These are phyloP conservation scores for Apamea anceps DNA, from an alignment of 2,888 invertebrate species.

Conservation along the genomic window DNA sequence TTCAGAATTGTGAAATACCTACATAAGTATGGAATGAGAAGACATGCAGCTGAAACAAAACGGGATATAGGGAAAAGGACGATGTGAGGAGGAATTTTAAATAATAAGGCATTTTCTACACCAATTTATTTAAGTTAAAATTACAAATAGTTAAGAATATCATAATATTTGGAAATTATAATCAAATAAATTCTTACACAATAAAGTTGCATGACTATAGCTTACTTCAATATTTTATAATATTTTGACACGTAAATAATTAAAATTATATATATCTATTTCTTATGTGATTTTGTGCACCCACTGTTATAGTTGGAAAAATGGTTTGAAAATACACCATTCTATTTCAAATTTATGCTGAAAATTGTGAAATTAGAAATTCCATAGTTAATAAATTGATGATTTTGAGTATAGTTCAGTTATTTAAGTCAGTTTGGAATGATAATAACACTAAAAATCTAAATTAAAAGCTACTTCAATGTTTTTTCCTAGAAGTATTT, in stretches of 20 bases:
- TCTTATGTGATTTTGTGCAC: not conserved
- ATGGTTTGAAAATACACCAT: not conserved
- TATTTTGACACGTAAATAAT: not conserved
- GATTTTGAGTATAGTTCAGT: not conserved
- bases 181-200: conserved; percentile 9
- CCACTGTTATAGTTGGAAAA: not conserved
- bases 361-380: not conserved
- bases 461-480: not conserved
- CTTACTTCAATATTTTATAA: not conserved
- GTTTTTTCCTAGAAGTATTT: conserved; percentile 7
- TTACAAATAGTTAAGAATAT: conserved; percentile 9
- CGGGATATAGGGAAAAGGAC: not conserved
- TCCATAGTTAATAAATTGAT: not conserved
- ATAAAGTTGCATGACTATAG: not conserved
- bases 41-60: not conserved
- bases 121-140: conserved; percentile 35
- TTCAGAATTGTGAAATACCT: not conserved
- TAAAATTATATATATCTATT: not conserved
- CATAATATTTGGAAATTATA: not conserved
- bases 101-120: not conserved
- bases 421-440: not conserved
- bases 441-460: not conserved
- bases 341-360: not conserved
- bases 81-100: not conserved
- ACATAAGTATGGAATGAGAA: not conserved